Evolutionary conservation across 2,888 invertebrate species (phyloP).

Genomic region (Drosophila kambysellisi): DNA sequence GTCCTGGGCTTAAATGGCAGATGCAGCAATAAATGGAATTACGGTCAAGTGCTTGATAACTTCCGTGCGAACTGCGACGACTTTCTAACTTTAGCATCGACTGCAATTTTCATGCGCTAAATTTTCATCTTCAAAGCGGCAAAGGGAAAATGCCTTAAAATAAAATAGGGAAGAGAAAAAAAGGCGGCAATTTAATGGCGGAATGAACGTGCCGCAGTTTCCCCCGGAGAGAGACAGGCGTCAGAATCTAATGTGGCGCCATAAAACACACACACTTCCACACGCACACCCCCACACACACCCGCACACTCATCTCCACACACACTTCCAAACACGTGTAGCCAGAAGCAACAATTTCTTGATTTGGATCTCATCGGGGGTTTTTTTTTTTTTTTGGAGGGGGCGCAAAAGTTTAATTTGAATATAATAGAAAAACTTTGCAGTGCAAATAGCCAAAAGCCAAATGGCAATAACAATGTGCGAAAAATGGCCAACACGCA

Average conservation of each 20-base stretch:
- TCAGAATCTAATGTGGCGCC: slow-evolving; percentile 34
- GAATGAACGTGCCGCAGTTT: slow-evolving; percentile 62
- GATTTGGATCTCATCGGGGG: slow-evolving; percentile 26
- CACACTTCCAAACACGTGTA: slow-evolving; percentile 13
- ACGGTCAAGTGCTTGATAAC: slow-evolving; percentile 77
- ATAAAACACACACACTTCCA: slow-evolving; percentile 29
- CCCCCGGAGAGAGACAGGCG: slow-evolving; percentile 25
- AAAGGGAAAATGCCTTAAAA: slow-evolving; percentile 26
- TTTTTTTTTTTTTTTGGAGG: neutral
- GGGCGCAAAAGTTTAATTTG: slow-evolving; percentile 74
- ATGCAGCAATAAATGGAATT: slow-evolving; percentile 77
- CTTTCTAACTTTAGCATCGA: slow-evolving; percentile 24
- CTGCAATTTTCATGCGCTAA: slow-evolving; percentile 28
- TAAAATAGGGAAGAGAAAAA: neutral
- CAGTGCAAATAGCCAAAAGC: slow-evolving; percentile 59
- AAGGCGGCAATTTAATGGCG: slow-evolving; percentile 53
- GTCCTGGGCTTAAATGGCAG: slow-evolving; percentile 56
- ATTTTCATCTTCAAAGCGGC: slow-evolving; percentile 60
- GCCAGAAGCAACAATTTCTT: slow-evolving; percentile 63
- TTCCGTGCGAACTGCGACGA: slow-evolving; percentile 59
- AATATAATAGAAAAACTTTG: slow-evolving; percentile 81
- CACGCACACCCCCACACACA: neutral
- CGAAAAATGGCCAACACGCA: slow-evolving; percentile 36
- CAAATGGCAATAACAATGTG: slow-evolving; percentile 60
- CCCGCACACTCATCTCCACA: neutral